A percentile compares a stretch with the other conserved stretches of the same genome.
phyloP scores from a whole-genome alignment of 2,888 invertebrate species.

The Chrysotoxum bicinctum region DNA sequence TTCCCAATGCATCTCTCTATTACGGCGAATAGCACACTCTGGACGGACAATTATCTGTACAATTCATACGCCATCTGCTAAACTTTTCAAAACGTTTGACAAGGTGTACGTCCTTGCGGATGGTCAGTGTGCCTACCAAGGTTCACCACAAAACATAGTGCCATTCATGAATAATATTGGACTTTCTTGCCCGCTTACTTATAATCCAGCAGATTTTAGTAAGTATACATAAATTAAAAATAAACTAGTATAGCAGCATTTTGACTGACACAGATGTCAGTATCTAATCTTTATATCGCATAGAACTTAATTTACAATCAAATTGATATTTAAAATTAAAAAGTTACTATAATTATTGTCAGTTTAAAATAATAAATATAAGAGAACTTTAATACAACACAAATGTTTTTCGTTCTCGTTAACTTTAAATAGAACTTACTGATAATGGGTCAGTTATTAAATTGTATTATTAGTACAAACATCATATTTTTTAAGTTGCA shows the following conservation, averaged over 20 bases:
- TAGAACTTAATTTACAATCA: background rate
- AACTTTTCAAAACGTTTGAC: conserved; percentile 94
- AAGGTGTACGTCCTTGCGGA: conserved; percentile 94
- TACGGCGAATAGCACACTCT: conserved; percentile 91
- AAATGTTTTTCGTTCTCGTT: background rate
- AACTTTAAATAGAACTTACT: background rate
- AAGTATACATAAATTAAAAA: conserved; percentile 79
- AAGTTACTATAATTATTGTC: background rate
- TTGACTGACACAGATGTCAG: conserved; percentile 20
- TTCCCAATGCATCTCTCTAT: conserved; percentile 91
- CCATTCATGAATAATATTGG: conserved; percentile 90
- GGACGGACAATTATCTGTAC: conserved; percentile 97
- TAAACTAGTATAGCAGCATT: background rate
- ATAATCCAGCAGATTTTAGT: conserved; percentile 98
- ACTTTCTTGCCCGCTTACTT: conserved; percentile 93
- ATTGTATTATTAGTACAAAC: background rate
- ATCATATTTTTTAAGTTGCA: too few species aligned
- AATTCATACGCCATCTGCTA: conserved; percentile 97
- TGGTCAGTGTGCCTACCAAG: conserved; percentile 95
- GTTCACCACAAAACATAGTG: conserved; percentile 89
- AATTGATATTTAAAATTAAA: background rate
- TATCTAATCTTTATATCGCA: background rate
- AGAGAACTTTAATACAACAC: background rate
- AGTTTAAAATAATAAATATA: background rate
- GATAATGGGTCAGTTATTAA: background rate